Evolutionary conservation across 2,888 invertebrate genomes (phyloP).

Genomic region (Sipha maydis): DNA sequence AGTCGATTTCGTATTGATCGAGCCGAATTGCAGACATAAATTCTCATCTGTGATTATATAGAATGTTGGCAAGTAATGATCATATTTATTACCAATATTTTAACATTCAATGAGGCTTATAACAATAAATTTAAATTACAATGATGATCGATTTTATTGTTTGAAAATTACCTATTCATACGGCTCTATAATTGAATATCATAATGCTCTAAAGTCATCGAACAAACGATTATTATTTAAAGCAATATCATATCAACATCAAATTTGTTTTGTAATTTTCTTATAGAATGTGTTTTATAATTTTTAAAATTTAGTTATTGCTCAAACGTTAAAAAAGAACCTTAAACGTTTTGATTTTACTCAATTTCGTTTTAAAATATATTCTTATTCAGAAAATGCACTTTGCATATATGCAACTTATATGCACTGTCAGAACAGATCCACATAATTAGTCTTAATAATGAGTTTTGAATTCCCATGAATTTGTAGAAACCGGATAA

Average conservation of each 20-base stretch:
- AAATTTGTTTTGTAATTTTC: no score
- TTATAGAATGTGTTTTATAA: no score
- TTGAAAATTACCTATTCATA: neutral
- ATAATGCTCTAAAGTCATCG: no score
- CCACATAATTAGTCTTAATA: neutral
- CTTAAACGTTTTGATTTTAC: no score
- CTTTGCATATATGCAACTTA: no score
- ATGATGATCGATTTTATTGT: neutral
- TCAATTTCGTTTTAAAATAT: no score
- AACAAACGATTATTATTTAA: no score
- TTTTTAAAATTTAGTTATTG: no score
- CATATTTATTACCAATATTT: neutral
- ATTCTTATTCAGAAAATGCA: no score
- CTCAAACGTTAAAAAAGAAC: no score
- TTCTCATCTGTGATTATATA: conserved; percentile 1
- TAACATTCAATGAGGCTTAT: neutral
- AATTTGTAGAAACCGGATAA: conserved; percentile 5
- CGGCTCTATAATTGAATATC: no score
- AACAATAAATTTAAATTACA: neutral
- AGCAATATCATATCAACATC: no score
- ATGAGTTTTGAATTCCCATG: neutral
- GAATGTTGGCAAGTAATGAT: neutral
- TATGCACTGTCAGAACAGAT: neutral
- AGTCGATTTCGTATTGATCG: conserved; percentile 40
- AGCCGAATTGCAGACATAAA: neutral